Evolutionary conservation across 2,888 invertebrate genomes (phyloP).

Genomic region (Latrodectus elegans): DNA sequence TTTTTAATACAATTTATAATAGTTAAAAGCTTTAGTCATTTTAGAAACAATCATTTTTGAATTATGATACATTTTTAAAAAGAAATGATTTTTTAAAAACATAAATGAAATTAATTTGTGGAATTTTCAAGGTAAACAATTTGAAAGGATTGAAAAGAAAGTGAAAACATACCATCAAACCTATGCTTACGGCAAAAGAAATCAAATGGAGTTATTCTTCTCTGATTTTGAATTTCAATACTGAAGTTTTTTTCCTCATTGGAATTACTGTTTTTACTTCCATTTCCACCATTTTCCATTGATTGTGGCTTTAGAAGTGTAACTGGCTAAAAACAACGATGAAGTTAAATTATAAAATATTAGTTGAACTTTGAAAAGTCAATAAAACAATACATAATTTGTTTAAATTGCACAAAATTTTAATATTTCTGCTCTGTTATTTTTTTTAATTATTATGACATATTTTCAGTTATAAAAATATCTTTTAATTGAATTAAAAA

Average conservation of each 20-base stretch:
- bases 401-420: too few species aligned
- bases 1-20: too few species aligned
- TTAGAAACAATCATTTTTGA: too few species aligned
- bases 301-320: constrained; percentile 39
- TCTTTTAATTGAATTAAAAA: too few species aligned
- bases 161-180: constrained; percentile 40
- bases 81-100: background rate
- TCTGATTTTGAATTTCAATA: constrained; percentile 15
- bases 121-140: too few species aligned
- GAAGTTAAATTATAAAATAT: background rate
- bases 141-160: background rate
- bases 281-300: background rate
- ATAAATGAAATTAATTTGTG: background rate
- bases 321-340: constrained; percentile 30
- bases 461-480: too few species aligned
- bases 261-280: background rate
- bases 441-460: too few species aligned
- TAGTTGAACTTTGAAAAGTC: background rate
- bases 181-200: constrained; percentile 44
- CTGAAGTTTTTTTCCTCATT: background rate
- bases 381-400: too few species aligned
- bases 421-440: too few species aligned
- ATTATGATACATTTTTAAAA: too few species aligned
- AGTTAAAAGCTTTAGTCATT: too few species aligned
- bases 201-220: constrained; percentile 60